These are phyloP conservation scores for Eristalis intricaria DNA, from an alignment of 2,888 invertebrate genomes.

Conservation along the genomic window DNA sequence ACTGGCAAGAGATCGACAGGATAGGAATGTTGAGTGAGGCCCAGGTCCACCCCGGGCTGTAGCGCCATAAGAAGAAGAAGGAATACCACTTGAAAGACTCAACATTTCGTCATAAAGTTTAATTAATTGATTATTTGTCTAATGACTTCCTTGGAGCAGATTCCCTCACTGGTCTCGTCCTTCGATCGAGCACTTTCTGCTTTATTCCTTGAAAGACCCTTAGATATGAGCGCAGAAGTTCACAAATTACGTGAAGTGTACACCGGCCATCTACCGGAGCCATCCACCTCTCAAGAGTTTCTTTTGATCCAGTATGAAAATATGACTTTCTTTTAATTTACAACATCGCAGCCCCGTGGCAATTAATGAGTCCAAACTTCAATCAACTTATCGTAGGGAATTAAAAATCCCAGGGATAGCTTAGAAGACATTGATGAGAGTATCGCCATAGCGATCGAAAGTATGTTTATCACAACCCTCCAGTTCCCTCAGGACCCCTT, in stretches of 20 bases:
- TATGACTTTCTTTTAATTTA: background rate
- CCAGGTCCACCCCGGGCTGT: no score
- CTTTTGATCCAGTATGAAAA: background rate
- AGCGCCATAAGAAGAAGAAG: no score
- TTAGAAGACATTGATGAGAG: background rate
- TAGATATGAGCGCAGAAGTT: no score
- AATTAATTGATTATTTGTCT: no score
- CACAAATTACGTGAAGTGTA: background rate
- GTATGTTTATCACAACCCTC: background rate
- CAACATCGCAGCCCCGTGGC: background rate
- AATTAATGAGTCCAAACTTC: background rate
- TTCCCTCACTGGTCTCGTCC: background rate
- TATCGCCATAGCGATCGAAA: slow-evolving; percentile 7
- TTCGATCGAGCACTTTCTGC: background rate
- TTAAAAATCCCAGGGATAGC: background rate
- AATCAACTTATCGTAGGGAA: slow-evolving; percentile 1
- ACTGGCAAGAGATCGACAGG: no score
- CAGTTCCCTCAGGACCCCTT: background rate
- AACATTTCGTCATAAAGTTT: no score
- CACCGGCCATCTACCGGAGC: background rate
- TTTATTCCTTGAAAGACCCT: background rate
- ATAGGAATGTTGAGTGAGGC: no score
- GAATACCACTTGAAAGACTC: no score
- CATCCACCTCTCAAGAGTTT: background rate
- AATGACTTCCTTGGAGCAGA: no score